Base-by-base conservation (phyloP, 2,797 vertebrate species). In the Kryptopterus vitreolus region DNA sequence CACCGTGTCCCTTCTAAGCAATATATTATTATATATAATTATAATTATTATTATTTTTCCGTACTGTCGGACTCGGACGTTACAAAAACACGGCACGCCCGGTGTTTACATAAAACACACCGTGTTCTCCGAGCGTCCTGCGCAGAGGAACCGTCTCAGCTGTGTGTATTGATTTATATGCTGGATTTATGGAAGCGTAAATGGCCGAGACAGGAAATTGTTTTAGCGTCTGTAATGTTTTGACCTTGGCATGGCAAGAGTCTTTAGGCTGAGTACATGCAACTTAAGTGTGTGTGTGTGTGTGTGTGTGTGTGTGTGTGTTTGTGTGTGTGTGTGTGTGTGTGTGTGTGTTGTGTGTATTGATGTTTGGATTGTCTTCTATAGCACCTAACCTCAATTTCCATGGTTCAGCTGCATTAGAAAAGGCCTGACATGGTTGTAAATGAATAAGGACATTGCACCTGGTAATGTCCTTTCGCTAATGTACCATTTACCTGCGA, bases 181-280 rank as follows among this genome's bases (percentile, higher is more conserved):
- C 38, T 61, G 46, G 58, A 46, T 85, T 73, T 65, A 58, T 72
- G 24, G 26, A 65, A n/a, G 68, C 46, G 65, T 50, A 35, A 75
- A 80, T 61, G 13, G 22, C 22, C 18, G 18, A 66, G 38, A 66
- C 35, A 70, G 35, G n/a, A 50, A 20, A 73, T 72, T 75, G 20
- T 33, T 78, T 38, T 59, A 69, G 50, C 46, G 61, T 4, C 29
- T 58, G 31, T 29, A 53, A 71, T 38, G 33, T 29, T 78, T 66
- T 77, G 48, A 80, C 73, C 66, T 35, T 52, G 0, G n/a, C 57
- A 13, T 33, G 20, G 50, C 10, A 24, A 22, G 65, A 76, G 63
- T 24, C 24, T 46, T 74, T 4, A 74, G 13, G n/a, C 53, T 38
- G 55, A 74, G 33, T 10, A 50, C 61, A n/a, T 13, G 48, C 7